Conservation (phyloP, 2,888 invertebrate species). For the Stictocephala bisonia region DNA sequence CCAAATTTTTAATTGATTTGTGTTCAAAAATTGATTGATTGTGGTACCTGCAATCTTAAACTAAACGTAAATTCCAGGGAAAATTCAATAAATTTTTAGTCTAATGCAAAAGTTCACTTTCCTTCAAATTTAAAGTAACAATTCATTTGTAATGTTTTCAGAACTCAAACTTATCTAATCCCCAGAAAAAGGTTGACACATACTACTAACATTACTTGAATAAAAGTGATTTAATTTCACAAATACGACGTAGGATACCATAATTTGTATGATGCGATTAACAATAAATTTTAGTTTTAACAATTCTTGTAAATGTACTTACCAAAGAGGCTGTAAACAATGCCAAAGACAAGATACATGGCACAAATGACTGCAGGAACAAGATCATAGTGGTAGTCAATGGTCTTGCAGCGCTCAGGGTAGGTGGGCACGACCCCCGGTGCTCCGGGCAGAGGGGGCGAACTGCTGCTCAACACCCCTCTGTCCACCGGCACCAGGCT, state of each 20-base stretch:
- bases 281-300: too few species aligned
- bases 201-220: too few species aligned
- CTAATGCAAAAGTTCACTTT: not conserved
- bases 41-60: too few species aligned
- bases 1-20: too few species aligned
- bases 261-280: too few species aligned
- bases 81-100: not conserved
- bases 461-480: conserved; percentile 13
- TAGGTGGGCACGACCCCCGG: conserved; percentile 41
- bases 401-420: conserved; percentile 41
- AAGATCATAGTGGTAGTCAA: conserved; percentile 75
- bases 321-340: conserved; percentile 88
- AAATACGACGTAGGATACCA: too few species aligned
- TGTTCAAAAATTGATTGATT: too few species aligned
- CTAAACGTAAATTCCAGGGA: too few species aligned
- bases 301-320: conserved; percentile 64
- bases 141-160: not conserved
- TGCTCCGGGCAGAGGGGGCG: conserved; percentile 26
- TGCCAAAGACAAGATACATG: conserved; percentile 82
- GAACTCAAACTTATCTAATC: too few species aligned
- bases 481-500: conserved; percentile 45
- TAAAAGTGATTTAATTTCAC: too few species aligned
- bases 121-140: not conserved
- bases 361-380: conserved; percentile 74
- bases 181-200: too few species aligned